A percentile compares a stretch with the other conserved stretches of the same genome.
Evolutionary conservation across 2,797 vertebrate genomes (phyloP).

Genomic region (Rousettus madagascariensis): DNA sequence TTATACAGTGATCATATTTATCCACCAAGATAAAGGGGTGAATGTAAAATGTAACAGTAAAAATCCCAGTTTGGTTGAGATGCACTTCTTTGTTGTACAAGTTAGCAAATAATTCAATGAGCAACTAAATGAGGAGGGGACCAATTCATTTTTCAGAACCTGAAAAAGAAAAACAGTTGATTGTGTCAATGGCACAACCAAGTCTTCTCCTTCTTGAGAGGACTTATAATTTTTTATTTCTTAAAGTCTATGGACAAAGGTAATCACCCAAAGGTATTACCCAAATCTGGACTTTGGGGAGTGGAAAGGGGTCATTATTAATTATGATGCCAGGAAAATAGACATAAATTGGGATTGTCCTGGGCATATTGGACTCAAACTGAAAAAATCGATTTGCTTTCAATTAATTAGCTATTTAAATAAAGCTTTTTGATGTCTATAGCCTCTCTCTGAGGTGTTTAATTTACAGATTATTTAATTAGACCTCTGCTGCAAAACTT

Average conservation of each 20-base stretch:
- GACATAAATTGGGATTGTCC: background rate
- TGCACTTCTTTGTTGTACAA: background rate
- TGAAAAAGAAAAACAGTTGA: background rate
- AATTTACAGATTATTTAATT: conserved; percentile 57
- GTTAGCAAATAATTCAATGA: background rate
- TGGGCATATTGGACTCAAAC: background rate
- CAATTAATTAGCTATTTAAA: conserved; percentile 43
- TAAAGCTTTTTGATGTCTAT: background rate
- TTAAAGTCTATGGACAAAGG: background rate
- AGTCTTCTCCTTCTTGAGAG: background rate
- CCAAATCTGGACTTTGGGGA: background rate
- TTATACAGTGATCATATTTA: background rate
- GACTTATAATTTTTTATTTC: background rate
- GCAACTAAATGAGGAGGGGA: background rate
- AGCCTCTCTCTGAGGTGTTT: conserved; percentile 51
- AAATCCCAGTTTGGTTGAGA: background rate
- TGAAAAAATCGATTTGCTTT: conserved; percentile 39
- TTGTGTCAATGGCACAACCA: background rate
- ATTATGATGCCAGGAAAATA: background rate
- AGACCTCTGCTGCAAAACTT: conserved; percentile 6
- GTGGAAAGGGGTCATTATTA: background rate
- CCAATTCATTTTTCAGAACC: background rate
- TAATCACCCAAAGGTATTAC: background rate
- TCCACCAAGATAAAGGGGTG: background rate
- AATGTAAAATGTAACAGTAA: background rate